Evolutionary conservation across 2,888 invertebrate species (phyloP).

Genomic region (Cloeon dipterum): DNA sequence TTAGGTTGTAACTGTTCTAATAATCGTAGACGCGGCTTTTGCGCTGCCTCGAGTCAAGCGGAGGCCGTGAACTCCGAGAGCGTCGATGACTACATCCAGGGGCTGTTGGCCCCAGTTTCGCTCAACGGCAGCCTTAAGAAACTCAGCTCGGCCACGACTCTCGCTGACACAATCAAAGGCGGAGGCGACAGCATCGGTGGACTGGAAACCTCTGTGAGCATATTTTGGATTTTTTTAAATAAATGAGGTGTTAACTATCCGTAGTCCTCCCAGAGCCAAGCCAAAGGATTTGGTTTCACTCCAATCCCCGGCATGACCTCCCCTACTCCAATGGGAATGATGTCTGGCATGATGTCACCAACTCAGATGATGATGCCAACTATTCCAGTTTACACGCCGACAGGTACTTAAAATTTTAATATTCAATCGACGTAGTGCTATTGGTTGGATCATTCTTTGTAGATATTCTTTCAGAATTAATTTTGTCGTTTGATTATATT

Average conservation of each 20-base stretch:
- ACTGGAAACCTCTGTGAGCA: slow-evolving; percentile 12
- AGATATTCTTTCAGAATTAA: too few species aligned
- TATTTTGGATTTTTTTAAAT: slow-evolving; percentile 1
- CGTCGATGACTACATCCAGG: slow-evolving; percentile 45
- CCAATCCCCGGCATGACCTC: slow-evolving; percentile 14
- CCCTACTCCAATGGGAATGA: slow-evolving; percentile 13
- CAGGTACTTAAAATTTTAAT: slow-evolving; percentile 15
- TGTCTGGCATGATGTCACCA: slow-evolving; percentile 16
- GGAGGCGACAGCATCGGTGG: slow-evolving; percentile 36
- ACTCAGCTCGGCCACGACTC: slow-evolving; percentile 37
- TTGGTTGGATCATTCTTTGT: too few species aligned
- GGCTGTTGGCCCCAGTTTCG: slow-evolving; percentile 44
- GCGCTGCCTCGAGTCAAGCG: background rate
- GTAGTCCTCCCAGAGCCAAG: slow-evolving; percentile 6
- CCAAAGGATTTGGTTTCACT: slow-evolving; percentile 12
- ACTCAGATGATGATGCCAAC: slow-evolving; percentile 15
- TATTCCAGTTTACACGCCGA: slow-evolving; percentile 17
- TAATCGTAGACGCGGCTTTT: background rate
- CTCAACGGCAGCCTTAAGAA: slow-evolving; percentile 43
- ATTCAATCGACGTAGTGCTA: too few species aligned
- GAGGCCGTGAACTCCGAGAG: slow-evolving; percentile 12
- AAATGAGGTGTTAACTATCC: background rate
- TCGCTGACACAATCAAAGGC: slow-evolving; percentile 52
- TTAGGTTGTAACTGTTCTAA: background rate
- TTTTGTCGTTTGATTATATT: too few species aligned